These are phyloP conservation scores for Enteromius fasciolatus DNA, from an alignment of 2,797 vertebrate genomes.

Conservation along the genomic window DNA sequence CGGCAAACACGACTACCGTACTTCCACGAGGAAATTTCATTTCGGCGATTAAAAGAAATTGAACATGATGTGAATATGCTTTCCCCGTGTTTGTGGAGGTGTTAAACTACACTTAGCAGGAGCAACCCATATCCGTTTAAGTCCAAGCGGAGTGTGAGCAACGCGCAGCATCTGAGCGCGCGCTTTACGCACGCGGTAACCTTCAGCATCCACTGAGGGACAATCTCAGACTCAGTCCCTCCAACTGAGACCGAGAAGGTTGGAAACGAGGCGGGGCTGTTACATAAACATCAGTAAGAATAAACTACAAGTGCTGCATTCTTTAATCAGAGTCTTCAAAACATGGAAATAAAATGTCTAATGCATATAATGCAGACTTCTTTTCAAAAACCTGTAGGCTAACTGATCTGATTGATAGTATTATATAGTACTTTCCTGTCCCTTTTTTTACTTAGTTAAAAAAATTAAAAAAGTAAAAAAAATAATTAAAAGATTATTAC, in stretches of 20 bases:
- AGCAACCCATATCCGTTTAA: conserved; percentile 28
- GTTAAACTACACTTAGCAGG: conserved; percentile 9
- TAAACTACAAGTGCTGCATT: conserved; percentile 7
- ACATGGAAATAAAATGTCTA: too few species aligned
- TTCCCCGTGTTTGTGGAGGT: neutral
- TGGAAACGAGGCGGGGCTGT: conserved; percentile 45
- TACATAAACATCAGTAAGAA: conserved; percentile 20
- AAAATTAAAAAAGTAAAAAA: too few species aligned
- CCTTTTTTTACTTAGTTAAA: neutral
- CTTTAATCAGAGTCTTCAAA: neutral
- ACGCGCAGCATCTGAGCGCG: conserved; percentile 39
- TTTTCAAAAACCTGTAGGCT: neutral
- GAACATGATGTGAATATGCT: neutral
- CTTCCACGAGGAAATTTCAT: conserved; percentile 36
- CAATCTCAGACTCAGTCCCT: conserved; percentile 7
- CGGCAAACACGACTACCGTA: neutral
- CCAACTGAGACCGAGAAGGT: conserved; percentile 8
- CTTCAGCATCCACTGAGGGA: conserved; percentile 42
- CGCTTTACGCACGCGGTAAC: conserved; percentile 50
- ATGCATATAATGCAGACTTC: neutral
- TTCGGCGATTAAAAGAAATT: neutral
- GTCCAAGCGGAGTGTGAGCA: conserved; percentile 16
- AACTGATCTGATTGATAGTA: neutral
- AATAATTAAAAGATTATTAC: neutral
- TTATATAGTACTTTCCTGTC: neutral